phyloP scores from a whole-genome alignment of 2,888 invertebrate genomes.

The Idaea aversata region DNA sequence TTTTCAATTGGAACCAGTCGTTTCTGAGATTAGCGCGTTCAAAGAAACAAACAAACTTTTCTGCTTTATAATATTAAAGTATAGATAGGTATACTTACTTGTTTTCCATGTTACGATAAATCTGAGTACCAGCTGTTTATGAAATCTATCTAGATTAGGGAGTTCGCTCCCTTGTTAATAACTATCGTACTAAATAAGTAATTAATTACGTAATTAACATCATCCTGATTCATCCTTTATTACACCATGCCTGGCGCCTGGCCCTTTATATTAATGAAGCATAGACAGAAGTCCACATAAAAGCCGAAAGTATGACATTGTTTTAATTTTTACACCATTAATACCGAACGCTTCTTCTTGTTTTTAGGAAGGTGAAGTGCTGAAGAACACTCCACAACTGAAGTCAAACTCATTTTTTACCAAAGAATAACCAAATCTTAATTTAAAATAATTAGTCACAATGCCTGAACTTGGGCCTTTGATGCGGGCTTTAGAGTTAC shows the following conservation, averaged over 20 bases:
- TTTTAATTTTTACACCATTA: neutral
- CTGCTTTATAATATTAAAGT: too few relatives aligned
- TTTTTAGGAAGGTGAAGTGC: neutral
- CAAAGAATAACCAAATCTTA: constrained; percentile 24
- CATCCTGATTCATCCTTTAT: neutral
- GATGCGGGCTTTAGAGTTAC: constrained; percentile 75
- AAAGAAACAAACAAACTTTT: too few relatives aligned
- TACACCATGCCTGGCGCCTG: neutral
- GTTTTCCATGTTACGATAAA: too few relatives aligned
- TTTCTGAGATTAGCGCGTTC: too few relatives aligned
- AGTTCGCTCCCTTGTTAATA: neutral
- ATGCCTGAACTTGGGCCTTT: constrained; percentile 76
- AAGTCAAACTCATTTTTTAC: constrained; percentile 7
- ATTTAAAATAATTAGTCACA: constrained; percentile 34
- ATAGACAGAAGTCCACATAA: neutral
- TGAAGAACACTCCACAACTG: neutral
- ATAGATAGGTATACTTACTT: too few relatives aligned
- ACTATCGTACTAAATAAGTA: neutral
- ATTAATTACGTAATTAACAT: neutral
- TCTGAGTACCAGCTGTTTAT: too few relatives aligned
- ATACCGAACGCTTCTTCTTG: neutral
- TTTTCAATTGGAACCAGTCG: too few relatives aligned
- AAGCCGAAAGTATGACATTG: neutral
- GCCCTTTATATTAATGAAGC: neutral
- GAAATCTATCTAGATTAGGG: neutral